These are phyloP conservation scores for Rhadinocentrus ornatus DNA, from an alignment of 2,797 vertebrate genomes.

Conservation along the genomic window DNA sequence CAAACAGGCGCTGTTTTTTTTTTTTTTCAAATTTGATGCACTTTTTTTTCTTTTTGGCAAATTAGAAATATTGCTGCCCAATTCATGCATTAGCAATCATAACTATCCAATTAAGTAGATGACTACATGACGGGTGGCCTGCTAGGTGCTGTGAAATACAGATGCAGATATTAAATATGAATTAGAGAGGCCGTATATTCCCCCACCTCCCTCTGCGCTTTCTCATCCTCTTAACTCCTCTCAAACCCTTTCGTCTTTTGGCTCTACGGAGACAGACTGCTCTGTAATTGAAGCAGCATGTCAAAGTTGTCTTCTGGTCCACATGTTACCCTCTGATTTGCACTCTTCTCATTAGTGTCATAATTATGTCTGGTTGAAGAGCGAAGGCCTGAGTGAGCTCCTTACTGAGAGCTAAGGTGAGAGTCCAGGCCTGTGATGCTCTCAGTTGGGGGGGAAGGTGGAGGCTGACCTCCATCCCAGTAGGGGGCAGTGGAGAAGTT, in stretches of 20 bases:
- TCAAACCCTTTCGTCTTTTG: constrained; percentile 68
- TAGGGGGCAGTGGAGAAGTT: constrained; percentile 64
- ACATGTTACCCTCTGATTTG: constrained; percentile 70
- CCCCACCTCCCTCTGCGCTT: constrained; percentile 38
- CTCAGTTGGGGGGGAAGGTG: constrained; percentile 45
- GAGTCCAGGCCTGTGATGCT: constrained; percentile 42
- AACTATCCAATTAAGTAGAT: constrained; percentile 62
- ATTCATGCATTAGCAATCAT: constrained; percentile 72
- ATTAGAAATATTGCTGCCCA: constrained; percentile 36
- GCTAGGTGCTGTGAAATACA: constrained; percentile 72
- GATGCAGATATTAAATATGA: constrained; percentile 79
- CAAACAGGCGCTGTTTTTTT: not conserved
- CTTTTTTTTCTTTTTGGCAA: constrained; percentile 24
- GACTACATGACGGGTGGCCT: constrained; percentile 64
- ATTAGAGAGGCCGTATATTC: constrained; percentile 66
- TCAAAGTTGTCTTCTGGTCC: constrained; percentile 72
- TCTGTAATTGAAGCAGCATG: constrained; percentile 75
- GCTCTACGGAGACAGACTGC: constrained; percentile 65
- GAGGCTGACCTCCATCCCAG: constrained; percentile 67
- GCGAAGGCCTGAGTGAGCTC: constrained; percentile 34
- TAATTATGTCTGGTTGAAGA: constrained; percentile 72
- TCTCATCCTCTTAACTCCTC: constrained; percentile 68
- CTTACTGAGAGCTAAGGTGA: constrained; percentile 57
- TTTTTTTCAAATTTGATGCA: not conserved
- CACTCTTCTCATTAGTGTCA: constrained; percentile 78